Percentiles rank a stretch among this genome's conserved stretches.
phyloP scores from a whole-genome alignment of 2,113 vertebrate genomes.

The Leptobrachium ailaonicum region DNA sequence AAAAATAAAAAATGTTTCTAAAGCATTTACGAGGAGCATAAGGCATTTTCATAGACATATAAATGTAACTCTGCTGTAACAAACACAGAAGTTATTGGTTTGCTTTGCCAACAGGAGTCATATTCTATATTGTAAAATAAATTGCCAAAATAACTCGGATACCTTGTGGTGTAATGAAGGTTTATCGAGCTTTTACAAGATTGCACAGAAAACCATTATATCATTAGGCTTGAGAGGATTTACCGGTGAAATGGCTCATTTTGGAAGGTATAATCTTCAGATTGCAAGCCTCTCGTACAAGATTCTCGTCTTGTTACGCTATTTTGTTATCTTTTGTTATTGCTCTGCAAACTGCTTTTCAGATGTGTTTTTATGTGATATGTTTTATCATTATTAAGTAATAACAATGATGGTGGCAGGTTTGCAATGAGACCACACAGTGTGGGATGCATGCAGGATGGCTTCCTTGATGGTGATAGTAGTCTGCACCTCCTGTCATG shows the following conservation, averaged over 20 bases:
- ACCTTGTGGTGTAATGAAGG: slow-evolving; percentile 67
- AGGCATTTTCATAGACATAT: slow-evolving; percentile 77
- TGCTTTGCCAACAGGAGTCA: slow-evolving; percentile 71
- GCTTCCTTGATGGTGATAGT: no score
- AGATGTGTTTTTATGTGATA: no score
- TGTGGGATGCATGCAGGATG: no score
- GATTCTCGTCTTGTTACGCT: no score
- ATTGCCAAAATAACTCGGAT: slow-evolving; percentile 76
- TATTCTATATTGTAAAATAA: slow-evolving; percentile 73
- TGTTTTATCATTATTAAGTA: no score
- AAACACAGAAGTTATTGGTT: slow-evolving; percentile 74
- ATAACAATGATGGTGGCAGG: no score
- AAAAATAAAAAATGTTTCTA: slow-evolving; percentile 71
- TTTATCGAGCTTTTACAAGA: slow-evolving; percentile 63
- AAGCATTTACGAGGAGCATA: slow-evolving; percentile 70
- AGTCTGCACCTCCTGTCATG: no score
- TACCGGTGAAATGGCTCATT: neutral
- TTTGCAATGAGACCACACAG: no score
- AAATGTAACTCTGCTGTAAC: slow-evolving; percentile 72
- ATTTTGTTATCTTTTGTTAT: no score
- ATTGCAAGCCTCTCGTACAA: no score
- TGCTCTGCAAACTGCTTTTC: no score
- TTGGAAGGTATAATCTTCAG: neutral
- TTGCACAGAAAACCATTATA: slow-evolving; percentile 11
- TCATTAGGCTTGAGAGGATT: neutral